A percentile compares a stretch with the other conserved stretches of the same genome.
Conservation (phyloP, 1,140 invertebrate genomes). For the Tetraneura akinire region DNA sequence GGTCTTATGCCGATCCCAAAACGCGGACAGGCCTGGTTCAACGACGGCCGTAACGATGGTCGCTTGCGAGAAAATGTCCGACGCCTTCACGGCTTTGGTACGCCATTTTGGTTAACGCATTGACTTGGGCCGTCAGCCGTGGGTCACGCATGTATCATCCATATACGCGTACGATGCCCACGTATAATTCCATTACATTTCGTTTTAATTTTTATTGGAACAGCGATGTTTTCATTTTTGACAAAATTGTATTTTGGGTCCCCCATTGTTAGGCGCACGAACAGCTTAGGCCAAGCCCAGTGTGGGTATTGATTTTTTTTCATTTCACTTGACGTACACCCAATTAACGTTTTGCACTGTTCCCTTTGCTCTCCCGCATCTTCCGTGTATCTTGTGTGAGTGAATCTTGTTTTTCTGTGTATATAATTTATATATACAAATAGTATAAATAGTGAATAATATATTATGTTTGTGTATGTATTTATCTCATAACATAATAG, state of each 20-base stretch:
- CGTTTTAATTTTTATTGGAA: neutral
- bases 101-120: conserved; percentile 1
- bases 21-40: neutral
- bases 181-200: neutral
- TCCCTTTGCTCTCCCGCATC: neutral
- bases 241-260: neutral
- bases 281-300: conserved; percentile 30
- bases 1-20: neutral
- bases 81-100: neutral
- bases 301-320: conserved; percentile 45
- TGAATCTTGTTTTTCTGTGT: neutral
- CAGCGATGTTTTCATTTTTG: neutral
- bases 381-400: neutral
- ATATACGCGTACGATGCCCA: neutral
- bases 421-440: neutral
- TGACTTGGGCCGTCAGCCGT: neutral
- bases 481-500: neutral
- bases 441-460: neutral
- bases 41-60: neutral
- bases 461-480: neutral
- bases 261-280: neutral
- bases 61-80: neutral
- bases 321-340: neutral
- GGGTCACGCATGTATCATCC: neutral
- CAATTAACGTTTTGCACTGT: conserved; percentile 18